Evolutionary conservation across 2,888 invertebrate species (phyloP), one percentile per base, ranked within the genome.

Genomic region (Dasypolia templi): DNA sequence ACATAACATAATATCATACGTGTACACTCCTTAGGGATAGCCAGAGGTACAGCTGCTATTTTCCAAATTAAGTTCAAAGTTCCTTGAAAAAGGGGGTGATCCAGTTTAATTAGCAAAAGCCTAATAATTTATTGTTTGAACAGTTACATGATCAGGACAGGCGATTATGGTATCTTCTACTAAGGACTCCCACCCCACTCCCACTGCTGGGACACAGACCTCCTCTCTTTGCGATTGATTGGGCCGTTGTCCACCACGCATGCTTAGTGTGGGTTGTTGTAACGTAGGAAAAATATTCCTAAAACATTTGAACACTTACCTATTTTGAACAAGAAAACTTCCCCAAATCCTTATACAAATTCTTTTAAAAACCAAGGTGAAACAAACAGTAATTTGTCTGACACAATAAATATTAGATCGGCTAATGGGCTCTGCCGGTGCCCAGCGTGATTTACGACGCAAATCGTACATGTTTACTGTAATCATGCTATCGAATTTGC

Each of bases 321-420:
- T 22, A 56, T 19, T n/a, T 14, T 9, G 35, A 12, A 42, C 19
- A 32, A 35, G 9, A 0, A 59, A 46, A 61, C 22, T 72, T 29
- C 3, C 39, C 26, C 26, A 22, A 19, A 39, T 9, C 0, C 29
- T 12, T 29, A 35, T 12, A 17, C 32, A 44, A 51, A 58, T 44
- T 6, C 55, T 26, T 55, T 49, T 29, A 72, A 58, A 68, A 71
- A 14, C 26, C 29, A 70, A 12, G 7, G 46, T 29, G n/a, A 14
- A 59, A 35, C 29, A 59, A 59, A 59, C 56, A 75, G n/a, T 53
- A 75, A 66, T 66, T 53, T 75, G 29, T 39, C n/a, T 53, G 44
- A 17, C n/a, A 49, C 75, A 81, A 85, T 86, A 78, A 82, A 87
- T 86, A 85, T 86, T 81, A 79, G 84, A 72, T 61, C 44, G 62